Evolutionary conservation across 2,797 vertebrate species (phyloP), one percentile per base, ranked within the genome.

Genomic region (Lateolabrax maculatus): DNA sequence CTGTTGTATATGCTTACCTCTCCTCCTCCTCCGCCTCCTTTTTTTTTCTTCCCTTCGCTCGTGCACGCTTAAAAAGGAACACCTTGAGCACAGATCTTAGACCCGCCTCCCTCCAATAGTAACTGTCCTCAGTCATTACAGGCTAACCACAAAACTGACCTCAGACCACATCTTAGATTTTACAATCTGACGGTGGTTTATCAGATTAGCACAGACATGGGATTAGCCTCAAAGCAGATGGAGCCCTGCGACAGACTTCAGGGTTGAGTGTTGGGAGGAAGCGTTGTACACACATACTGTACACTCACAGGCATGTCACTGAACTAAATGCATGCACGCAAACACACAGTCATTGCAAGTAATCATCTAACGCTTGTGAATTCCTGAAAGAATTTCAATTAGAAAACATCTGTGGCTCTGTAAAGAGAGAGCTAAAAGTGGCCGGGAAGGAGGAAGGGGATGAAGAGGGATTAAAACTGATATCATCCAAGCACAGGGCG

Each of bases 171-270:
- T 72, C 16, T 73, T 29, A 79, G 31, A 61, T 67, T 56, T 9
- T 23, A 36, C 75, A 71, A 27, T 61, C 76, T 82, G 53, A 44
- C 23, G n/a, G 51, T 55, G 46, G 41, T 34, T 92, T 89, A 92
- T 91, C 84, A 83, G 91, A 92, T 94, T 91, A 90, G 27, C 16
- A 9, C 49, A 66, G 73, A 70, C 77, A 86, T 73, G 56, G 70
- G 92, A 93, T 92, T 93, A 94, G 71, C 68, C 36, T 52, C 11
- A 16, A 67, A 27, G 76, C 90, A 94, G 90, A 93, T 91, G 91
- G 89, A 83, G 62, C 74, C 11, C 36, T 52, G 41, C 64, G 71
- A 49, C 43, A 36, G 60, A n/a, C 29, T 27, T 57, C 37, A 77
- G 41, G 52, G 70, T 18, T 23, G 34, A 62, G 34, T 72, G 13